Conservation (phyloP, 2,888 invertebrate genomes). For the Agrochola circellaris region DNA sequence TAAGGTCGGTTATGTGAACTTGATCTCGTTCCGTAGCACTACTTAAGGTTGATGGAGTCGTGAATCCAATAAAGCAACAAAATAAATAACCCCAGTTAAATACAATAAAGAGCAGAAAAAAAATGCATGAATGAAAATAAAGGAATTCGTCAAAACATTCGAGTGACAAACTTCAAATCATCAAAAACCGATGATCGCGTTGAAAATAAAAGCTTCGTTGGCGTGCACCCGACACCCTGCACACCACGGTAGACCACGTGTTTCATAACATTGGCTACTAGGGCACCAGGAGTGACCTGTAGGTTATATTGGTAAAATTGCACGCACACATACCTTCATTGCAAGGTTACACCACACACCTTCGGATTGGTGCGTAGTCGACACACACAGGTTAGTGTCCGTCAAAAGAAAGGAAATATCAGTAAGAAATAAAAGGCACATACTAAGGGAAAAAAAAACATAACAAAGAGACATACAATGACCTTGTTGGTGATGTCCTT, state of each 20-base stretch:
- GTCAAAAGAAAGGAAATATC: background rate
- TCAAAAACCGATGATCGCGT: background rate
- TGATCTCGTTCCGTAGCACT: background rate
- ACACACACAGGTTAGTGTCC: too few species aligned
- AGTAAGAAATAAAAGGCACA: background rate
- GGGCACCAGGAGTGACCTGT: background rate
- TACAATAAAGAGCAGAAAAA: too few species aligned
- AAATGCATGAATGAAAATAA: too few species aligned
- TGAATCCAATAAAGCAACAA: background rate
- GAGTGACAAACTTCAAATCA: background rate
- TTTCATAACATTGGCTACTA: background rate
- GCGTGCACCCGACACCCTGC: background rate
- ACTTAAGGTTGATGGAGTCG: background rate
- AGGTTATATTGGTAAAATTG: background rate
- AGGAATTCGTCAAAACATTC: background rate
- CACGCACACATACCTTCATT: background rate
- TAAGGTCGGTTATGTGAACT: background rate
- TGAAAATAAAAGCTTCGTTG: background rate
- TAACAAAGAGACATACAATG: background rate
- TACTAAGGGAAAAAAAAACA: background rate
- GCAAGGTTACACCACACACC: background rate
- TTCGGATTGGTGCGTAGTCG: background rate
- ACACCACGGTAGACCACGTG: background rate
- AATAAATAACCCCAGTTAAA: background rate
- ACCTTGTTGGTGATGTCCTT: background rate